Percentiles rank a stretch among this genome's conserved stretches.
These are phyloP conservation scores for Catocala fraxini DNA, from an alignment of 2,888 invertebrate genomes.

Conservation along the genomic window DNA sequence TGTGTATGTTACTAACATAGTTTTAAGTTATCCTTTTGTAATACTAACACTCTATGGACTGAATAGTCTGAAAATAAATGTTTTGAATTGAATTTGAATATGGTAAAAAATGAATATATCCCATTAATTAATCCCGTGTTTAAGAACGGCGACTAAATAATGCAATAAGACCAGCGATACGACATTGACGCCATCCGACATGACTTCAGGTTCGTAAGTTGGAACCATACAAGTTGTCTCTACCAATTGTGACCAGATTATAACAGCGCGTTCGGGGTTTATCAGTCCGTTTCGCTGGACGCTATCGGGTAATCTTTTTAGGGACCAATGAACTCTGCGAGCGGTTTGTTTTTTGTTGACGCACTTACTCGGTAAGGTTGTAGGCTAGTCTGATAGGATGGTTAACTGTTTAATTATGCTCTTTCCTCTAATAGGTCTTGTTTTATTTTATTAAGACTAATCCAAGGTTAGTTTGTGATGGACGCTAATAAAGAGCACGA, in stretches of 20 bases:
- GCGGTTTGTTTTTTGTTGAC: constrained; percentile 18
- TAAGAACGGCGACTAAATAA: too few relatives aligned
- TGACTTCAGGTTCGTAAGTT: too few relatives aligned
- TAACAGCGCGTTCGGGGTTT: not conserved
- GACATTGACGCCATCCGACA: too few relatives aligned
- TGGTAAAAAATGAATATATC: too few relatives aligned
- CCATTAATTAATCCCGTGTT: too few relatives aligned
- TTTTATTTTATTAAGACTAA: not conserved
- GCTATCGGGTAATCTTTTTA: constrained; percentile 26
- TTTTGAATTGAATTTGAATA: too few relatives aligned
- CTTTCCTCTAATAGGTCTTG: constrained; percentile 3
- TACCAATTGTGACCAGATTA: not conserved
- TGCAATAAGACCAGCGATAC: too few relatives aligned
- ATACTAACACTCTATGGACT: too few relatives aligned
- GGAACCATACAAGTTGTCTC: not conserved
- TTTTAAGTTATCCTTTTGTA: too few relatives aligned
- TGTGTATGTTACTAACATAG: too few relatives aligned
- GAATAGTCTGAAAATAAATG: too few relatives aligned
- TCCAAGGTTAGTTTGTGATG: not conserved
- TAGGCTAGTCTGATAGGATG: constrained; percentile 5
- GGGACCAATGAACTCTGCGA: constrained; percentile 29
- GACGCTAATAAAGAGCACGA: not conserved
- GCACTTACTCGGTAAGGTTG: constrained; percentile 10
- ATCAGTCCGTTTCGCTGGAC: constrained; percentile 20
- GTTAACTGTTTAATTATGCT: constrained; percentile 10